These are phyloP conservation scores for Bergia sp. DNA, from an alignment of 92 coral and sea anemone species.

Conservation along the genomic window DNA sequence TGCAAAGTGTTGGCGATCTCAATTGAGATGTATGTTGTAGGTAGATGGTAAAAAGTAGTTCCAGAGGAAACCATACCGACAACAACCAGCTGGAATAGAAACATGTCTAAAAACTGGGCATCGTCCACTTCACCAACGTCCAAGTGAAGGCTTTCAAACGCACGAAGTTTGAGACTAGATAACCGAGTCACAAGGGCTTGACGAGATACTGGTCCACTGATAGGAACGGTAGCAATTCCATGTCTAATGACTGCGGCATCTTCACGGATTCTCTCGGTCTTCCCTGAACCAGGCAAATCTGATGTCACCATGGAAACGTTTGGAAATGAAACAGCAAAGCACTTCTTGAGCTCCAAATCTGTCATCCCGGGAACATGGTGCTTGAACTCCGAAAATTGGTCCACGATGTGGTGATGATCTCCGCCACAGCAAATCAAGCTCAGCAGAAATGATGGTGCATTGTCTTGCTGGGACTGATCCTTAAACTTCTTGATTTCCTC, in stretches of 20 bases:
- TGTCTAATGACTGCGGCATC: conserved; percentile 58
- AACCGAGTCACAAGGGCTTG: conserved; percentile 67
- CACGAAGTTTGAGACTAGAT: conserved; percentile 53
- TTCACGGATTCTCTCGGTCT: conserved; percentile 79
- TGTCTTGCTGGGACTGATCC: conserved; percentile 9
- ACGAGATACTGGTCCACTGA: conserved; percentile 89
- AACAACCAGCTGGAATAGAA: conserved; percentile 85
- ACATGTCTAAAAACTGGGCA: conserved; percentile 76
- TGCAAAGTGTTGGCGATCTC: conserved; percentile 90
- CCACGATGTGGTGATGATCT: conserved; percentile 88
- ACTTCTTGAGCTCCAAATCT: conserved; percentile 65
- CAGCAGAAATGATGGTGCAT: conserved; percentile 61
- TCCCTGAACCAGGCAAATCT: conserved; percentile 92
- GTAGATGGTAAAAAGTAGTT: conserved; percentile 76
- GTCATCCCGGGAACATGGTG: conserved; percentile 88
- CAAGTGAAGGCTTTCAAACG: conserved; percentile 78
- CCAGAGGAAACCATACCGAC: conserved; percentile 89
- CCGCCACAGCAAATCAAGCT: conserved; percentile 93
- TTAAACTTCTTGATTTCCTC: conserved; percentile 62
- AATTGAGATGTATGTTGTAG: conserved; percentile 71
- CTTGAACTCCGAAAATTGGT: conserved; percentile 74
- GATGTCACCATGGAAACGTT: conserved; percentile 82
- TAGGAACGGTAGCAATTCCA: conserved; percentile 72
- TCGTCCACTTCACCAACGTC: conserved; percentile 91
- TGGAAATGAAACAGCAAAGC: conserved; percentile 62